Percentiles rank a stretch among this genome's conserved stretches.
phyloP scores from a whole-genome alignment of 2,797 vertebrate genomes.

The Xyrichtys novacula region DNA sequence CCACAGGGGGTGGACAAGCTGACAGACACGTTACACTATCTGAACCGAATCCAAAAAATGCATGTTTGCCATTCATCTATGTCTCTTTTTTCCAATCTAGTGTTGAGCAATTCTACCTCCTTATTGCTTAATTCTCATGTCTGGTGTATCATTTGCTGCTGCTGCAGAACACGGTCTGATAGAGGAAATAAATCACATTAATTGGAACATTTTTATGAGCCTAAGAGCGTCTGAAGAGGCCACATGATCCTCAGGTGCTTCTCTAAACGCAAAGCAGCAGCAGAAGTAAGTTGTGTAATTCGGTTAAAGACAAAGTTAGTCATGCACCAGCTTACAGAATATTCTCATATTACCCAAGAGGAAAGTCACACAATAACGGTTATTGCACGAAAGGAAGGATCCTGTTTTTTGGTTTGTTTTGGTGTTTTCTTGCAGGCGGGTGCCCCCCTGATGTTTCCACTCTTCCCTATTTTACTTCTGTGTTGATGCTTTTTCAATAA shows the following conservation, averaged over 20 bases:
- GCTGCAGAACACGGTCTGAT: no score
- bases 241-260: neutral
- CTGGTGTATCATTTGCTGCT: no score
- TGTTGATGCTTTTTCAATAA: neutral
- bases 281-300: neutral
- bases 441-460: neutral
- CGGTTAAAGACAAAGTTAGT: neutral
- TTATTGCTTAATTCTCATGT: no score
- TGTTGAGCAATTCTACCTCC: no score
- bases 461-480: constrained; percentile 5
- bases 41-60: no score
- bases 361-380: neutral
- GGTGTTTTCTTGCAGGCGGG: neutral
- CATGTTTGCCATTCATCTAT: no score
- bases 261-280: neutral
- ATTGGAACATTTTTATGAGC: no score
- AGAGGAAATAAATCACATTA: no score
- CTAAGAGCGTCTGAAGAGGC: neutral
- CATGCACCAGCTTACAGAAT: neutral
- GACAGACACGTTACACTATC: neutral
- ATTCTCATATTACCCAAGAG: constrained; percentile 13
- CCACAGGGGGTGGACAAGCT: neutral
- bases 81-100: no score
- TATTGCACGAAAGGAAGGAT: neutral
- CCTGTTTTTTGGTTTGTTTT: constrained; percentile 10